Conservation (phyloP, 2,888 invertebrate species). For the Ochropleura leucogaster region DNA sequence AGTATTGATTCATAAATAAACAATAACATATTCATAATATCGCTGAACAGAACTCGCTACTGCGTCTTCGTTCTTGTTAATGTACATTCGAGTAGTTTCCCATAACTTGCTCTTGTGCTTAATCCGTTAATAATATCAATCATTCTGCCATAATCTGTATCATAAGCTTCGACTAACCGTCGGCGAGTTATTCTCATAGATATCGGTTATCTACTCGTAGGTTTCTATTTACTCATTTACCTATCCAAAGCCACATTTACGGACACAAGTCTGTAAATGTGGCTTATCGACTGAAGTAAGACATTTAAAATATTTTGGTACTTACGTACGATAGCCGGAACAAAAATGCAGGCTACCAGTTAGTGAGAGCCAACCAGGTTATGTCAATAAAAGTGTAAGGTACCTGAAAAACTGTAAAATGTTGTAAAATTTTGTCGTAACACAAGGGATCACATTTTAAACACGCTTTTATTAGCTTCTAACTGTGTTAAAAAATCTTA, state of each 20-base stretch:
- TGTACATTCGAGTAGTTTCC: constrained; percentile 46
- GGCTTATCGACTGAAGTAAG: neutral
- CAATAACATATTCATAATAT: constrained; percentile 52
- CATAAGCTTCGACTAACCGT: constrained; percentile 24
- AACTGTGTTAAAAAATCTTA: no score
- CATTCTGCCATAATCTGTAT: constrained; percentile 39
- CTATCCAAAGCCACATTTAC: constrained; percentile 10
- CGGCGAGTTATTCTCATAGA: constrained; percentile 18
- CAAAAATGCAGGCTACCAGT: no score
- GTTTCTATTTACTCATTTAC: neutral
- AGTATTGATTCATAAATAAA: constrained; percentile 34
- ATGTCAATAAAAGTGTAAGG: no score
- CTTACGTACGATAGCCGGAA: no score
- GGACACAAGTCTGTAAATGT: neutral
- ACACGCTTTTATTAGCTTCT: no score
- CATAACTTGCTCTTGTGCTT: constrained; percentile 38
- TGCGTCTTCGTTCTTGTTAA: constrained; percentile 18
- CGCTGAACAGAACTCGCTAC: constrained; percentile 15
- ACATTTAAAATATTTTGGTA: no score
- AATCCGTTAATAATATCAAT: constrained; percentile 57
- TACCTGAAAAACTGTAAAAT: no score
- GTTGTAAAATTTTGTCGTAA: no score
- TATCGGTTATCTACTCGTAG: neutral
- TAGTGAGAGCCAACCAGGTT: no score
- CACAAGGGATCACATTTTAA: no score